Conservation (phyloP, 2,113 vertebrate genomes). For the Cyanoliseus patagonus region DNA sequence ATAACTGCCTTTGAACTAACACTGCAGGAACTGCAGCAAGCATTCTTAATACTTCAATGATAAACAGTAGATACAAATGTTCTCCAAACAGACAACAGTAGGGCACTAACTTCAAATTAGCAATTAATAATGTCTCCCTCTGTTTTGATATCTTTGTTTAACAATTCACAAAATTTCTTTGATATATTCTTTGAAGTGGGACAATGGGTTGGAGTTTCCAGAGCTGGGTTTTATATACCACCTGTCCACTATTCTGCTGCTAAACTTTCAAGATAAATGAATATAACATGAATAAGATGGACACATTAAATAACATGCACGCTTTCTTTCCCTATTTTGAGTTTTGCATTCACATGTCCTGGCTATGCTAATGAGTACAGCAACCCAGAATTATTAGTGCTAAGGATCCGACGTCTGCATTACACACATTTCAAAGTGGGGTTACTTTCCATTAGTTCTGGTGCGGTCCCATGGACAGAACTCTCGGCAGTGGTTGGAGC, state of each 20-base stretch:
- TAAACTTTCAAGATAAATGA: not conserved
- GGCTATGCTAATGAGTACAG: not conserved
- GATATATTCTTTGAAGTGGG: not conserved
- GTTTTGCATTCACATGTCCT: not conserved
- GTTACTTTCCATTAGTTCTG: not conserved
- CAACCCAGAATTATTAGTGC: not conserved
- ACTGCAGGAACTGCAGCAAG: not conserved
- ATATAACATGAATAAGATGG: not conserved
- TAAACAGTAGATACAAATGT: not conserved
- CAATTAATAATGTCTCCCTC: not conserved
- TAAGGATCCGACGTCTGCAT: rapidly evolving
- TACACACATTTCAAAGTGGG: not conserved
- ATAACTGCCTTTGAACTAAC: not conserved
- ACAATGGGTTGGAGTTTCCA: not conserved
- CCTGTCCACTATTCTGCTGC: not conserved
- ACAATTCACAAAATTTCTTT: not conserved
- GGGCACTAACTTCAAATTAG: not conserved
- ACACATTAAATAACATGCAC: not conserved
- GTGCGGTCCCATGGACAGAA: not conserved
- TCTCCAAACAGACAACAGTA: not conserved
- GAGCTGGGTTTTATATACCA: not conserved
- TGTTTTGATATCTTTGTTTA: not conserved
- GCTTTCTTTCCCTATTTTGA: not conserved
- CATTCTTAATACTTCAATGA: not conserved
- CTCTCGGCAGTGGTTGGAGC: not conserved